Evolutionary conservation across 2,797 vertebrate species (phyloP), one percentile per base, ranked within the genome.

Genomic region (Hemitrygon akajei): DNA sequence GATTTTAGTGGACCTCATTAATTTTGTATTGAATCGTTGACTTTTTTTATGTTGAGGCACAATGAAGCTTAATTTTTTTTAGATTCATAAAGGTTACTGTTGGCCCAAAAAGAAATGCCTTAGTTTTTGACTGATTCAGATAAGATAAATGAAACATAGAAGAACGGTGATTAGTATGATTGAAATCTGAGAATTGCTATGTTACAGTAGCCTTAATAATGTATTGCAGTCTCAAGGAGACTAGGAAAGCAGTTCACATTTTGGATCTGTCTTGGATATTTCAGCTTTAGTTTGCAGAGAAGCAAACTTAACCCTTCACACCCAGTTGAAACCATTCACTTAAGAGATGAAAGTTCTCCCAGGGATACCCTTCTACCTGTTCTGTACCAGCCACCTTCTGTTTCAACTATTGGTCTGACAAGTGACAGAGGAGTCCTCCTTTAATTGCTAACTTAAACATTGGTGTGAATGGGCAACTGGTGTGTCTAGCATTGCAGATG

Each of bases 1-100:
- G 25, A 56, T 76, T 56, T 76, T n/a, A 47, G 71, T 75, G 69
- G 11, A 58, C 47, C 12, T 76, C 47, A 75, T 93, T 76, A 76
- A 93, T 93, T 93, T 66, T 76, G 40, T 30, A 58, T 22, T 93
- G 91, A 22, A n/a, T 73, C 56, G 56, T 93, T 93, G 71, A 76
- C 30, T 93, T 75, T 93, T 27, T 86, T 47, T 58, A 37, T 75
- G 71, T 22, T 75, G 91, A 92, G 37, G 34, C 40, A 14, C 69
- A 92, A 40, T 92, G 73, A n/a, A 73, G 71, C 40, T 73, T 18
- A 40, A 75, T 56, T 30, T 93, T 47, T 93, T 47, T 34, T 76
- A 76, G 91, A 27, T 93, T 93, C 25, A 75, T 56, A 76, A 76
- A n/a, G 47, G 27, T 37, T 91, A 34, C 58, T 37, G 4, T 73